Base-by-base conservation (phyloP, 2,797 vertebrate species). In the Scleropages formosus region DNA sequence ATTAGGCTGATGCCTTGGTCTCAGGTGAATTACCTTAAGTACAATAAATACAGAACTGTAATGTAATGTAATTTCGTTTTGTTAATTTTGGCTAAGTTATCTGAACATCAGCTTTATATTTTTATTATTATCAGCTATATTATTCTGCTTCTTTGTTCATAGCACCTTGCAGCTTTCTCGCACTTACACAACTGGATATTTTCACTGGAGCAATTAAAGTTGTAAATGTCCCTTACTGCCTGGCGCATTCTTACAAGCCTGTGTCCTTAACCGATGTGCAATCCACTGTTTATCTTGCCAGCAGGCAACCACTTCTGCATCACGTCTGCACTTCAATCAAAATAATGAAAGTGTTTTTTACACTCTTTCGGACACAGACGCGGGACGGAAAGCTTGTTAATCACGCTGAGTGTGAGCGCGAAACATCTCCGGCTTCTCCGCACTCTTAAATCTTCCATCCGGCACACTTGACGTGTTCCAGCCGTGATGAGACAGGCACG, bases 291-390 rank as follows among this genome's bases (percentile, higher is more conserved):
- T 8, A 53, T 56, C 53, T 10, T 56, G 53, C 53, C 53, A 8
- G 59, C 12, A 11, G 44, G 16, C 4, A 3, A 27, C 82, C 81
- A 61, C 62, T 76, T 61, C 81, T 81, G 77, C 49, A 60, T 80
- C 73, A 75, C 65, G 66, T 69, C 70, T 71, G 62, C 66, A 67
- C 77, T 76, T 79, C 75, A 84, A 83, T 80, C 81, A 82, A 83
- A 84, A 84, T 70, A 83, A 79, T 80, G 75, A 49, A 9, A 51
- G 64, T 60, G 53, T 76, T 53, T 63, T 76, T 44, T 76, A 76
- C 63, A 81, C 65, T 62, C 77, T 76, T 71, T 53, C 67, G 76
- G 60, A 80, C 73, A 49, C 46, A 0, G 63, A 65, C 58, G 53
- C 26, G 75, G 24, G 78, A 82, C 62, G 72, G 61, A 82, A 71